Base-by-base conservation (phyloP, 2,888 invertebrate genomes). In the Agriopis marginaria region DNA sequence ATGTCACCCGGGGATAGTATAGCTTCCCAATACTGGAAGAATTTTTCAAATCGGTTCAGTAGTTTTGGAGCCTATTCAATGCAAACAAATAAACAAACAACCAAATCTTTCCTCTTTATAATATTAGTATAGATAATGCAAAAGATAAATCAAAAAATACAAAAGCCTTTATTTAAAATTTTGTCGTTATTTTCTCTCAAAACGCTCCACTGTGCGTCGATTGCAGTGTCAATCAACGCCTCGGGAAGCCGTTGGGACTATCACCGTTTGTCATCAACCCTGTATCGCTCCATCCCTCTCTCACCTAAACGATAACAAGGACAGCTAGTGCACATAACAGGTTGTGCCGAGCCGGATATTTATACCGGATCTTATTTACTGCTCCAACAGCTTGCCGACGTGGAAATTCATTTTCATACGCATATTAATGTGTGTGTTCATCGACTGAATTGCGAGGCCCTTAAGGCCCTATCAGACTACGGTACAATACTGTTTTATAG, bases 301-400 rank as follows among this genome's bases (percentile, higher is more conserved):
- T 9, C 66, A 65, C 78, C 0, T 59, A 45, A 56, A 55, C 8
- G 71, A 53, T 56, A 65, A 76, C 86, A 73, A 81, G 82, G 88
- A 86, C 59, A 73, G 70, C 58, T 40, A 63, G 55, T 55, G 71
- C 32, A 32, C 58, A 70, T 51, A 61, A 66, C 70, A 75, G 63
- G 60, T 77, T 62, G 55, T 65, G 32, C 59, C 32, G n/a, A 39
- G 59, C 85, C 89, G 89, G 90, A 91, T 89, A 89, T 92, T 90
- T 84, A 85, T 84, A 85, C 86, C 89, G 90, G 91, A 88, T 87
- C 88, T 87, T 89, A 90, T 91, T 91, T 89, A 88, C 88, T 87
- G 89, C 85, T 84, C 80, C 87, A 85, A 86, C 86, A 86, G 86
- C 83, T 83, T 84, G 82, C 79, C 79, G 77, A 84, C 82, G 81